Conservation (phyloP, 2,888 invertebrate species). For the Lasioglossum vierecki region DNA sequence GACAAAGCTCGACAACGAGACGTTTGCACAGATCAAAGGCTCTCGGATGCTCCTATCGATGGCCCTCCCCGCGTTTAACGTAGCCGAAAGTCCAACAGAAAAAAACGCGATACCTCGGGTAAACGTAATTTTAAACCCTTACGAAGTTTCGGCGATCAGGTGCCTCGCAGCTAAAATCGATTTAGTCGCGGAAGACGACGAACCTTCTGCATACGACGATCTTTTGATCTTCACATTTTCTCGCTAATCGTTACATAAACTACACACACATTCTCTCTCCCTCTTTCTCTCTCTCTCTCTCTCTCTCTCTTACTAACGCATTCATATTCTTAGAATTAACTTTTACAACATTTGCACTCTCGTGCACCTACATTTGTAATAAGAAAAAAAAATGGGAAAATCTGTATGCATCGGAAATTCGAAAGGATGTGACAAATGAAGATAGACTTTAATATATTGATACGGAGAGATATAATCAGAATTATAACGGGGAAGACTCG, state of each 20-base stretch:
- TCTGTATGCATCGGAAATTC: not conserved
- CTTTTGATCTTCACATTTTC: not conserved
- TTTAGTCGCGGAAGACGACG: not conserved
- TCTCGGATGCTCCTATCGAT: not conserved
- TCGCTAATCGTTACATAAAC: not conserved
- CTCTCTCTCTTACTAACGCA: not conserved
- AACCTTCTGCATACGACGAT: not conserved
- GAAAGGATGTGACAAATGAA: too few species aligned
- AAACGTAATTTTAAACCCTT: not conserved
- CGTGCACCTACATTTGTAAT: not conserved
- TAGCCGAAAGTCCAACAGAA: not conserved
- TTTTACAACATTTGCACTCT: not conserved
- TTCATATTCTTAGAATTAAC: not conserved
- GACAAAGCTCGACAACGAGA: slow-evolving; percentile 28
- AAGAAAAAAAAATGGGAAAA: not conserved
- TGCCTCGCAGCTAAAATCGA: not conserved
- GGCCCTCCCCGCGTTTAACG: not conserved
- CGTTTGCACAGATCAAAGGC: slow-evolving; percentile 38
- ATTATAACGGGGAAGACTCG: too few species aligned
- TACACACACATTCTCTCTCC: not conserved
- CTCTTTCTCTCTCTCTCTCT: not conserved
- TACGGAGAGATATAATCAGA: too few species aligned
- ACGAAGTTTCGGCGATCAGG: not conserved
- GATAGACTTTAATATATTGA: too few species aligned
- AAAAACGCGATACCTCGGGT: not conserved